Evolutionary conservation across 2,888 invertebrate genomes (phyloP).

Genomic region (Norana najaformis): DNA sequence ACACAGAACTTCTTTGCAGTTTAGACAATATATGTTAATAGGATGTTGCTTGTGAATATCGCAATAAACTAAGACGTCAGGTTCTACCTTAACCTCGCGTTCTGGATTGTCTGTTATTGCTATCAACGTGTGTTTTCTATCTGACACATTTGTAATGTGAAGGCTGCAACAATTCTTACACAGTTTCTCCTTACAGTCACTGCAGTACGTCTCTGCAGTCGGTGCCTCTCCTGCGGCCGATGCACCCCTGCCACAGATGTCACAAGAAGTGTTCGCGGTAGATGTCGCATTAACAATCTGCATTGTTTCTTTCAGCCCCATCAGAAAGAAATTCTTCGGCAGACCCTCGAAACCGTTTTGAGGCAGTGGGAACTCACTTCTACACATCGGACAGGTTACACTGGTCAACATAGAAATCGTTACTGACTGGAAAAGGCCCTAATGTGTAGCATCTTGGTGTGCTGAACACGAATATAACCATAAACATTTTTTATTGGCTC

Average conservation of each 20-base stretch:
- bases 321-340: constrained; percentile 2
- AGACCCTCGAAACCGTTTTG: neutral
- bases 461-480: too few relatives aligned
- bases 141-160: neutral
- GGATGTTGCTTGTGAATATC: neutral
- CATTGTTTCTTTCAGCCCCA: neutral
- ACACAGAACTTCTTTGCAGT: neutral
- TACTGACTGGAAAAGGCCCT: too few relatives aligned
- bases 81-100: neutral
- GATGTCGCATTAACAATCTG: neutral
- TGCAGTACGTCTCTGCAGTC: neutral
- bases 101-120: neutral
- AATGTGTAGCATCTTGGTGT: too few relatives aligned
- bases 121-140: neutral
- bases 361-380: neutral
- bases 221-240: neutral
- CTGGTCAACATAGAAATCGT: too few relatives aligned
- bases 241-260: neutral
- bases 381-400: neutral
- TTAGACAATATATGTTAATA: neutral
- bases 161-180: neutral
- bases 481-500: too few relatives aligned
- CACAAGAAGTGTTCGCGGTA: neutral
- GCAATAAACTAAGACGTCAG: neutral
- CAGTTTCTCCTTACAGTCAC: neutral